Evolutionary conservation across 2,797 vertebrate species (phyloP).

Genomic region (Thamnophis elegans): DNA sequence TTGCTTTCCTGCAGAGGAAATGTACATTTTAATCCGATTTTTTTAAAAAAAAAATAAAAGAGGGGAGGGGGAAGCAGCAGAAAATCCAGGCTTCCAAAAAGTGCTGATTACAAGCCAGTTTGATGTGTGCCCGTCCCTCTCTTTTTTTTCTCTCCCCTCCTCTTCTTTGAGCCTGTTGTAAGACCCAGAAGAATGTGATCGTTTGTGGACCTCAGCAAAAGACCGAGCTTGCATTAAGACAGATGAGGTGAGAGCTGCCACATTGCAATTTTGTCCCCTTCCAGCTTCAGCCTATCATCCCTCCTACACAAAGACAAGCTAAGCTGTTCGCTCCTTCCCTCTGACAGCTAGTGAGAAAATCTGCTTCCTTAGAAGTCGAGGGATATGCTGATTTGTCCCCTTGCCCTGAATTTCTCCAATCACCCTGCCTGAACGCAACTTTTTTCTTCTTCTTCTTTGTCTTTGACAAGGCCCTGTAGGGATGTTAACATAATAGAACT

Average conservation of each 20-base stretch:
- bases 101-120: not conserved
- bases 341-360: slow-evolving; percentile 62
- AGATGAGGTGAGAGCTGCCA: slow-evolving; percentile 36
- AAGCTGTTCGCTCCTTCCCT: slow-evolving; percentile 42
- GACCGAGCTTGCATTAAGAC: slow-evolving; percentile 3
- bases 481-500: slow-evolving; percentile 55
- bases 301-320: slow-evolving; percentile 32
- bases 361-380: slow-evolving; percentile 38
- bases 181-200: slow-evolving; percentile 17
- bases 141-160: not conserved
- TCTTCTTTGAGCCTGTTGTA: not conserved
- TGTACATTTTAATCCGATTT: not conserved
- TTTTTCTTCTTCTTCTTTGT: slow-evolving; percentile 41
- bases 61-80: not conserved
- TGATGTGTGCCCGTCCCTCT: not conserved
- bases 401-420: slow-evolving; percentile 44
- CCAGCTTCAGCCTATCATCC: slow-evolving; percentile 53
- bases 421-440: slow-evolving; percentile 51
- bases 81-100: not conserved
- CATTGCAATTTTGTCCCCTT: slow-evolving; percentile 53
- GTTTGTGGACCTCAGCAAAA: slow-evolving; percentile 29
- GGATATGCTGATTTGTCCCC: slow-evolving; percentile 54
- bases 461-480: slow-evolving; percentile 47
- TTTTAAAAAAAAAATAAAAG: not conserved
- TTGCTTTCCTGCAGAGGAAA: not conserved